Evolutionary conservation across 2,113 vertebrate species (phyloP).

Genomic region (Anser brachyrhynchus): DNA sequence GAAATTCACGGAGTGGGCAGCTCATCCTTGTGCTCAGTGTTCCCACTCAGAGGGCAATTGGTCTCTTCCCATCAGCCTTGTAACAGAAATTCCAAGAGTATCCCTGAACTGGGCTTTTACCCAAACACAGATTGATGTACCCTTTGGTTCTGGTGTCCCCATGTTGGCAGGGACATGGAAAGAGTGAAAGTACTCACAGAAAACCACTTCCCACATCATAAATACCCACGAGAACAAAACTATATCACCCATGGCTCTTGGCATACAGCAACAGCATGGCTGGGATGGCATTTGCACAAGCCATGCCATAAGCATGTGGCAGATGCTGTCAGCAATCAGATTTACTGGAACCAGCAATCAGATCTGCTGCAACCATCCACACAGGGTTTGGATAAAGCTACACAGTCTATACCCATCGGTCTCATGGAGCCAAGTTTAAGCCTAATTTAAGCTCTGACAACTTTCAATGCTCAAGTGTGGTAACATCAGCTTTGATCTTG

Average conservation of each 20-base stretch:
- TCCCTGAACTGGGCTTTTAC: neutral
- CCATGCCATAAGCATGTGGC: rapidly evolving
- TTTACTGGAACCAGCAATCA: neutral
- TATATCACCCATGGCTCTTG: neutral
- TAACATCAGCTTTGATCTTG: neutral
- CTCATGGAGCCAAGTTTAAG: neutral
- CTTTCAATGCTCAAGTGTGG: neutral
- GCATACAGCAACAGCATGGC: neutral
- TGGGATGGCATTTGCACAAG: neutral
- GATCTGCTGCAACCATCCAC: neutral
- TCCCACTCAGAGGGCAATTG: neutral
- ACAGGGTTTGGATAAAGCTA: neutral
- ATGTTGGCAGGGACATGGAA: rapidly evolving
- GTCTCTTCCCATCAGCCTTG: neutral
- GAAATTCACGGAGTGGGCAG: neutral
- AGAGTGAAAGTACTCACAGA: neutral
- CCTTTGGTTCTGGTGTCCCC: neutral
- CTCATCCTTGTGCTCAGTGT: neutral
- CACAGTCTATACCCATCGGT: neutral
- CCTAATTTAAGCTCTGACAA: neutral
- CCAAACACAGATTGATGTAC: neutral
- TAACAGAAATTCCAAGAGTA: neutral
- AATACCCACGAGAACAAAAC: neutral
- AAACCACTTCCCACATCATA: neutral
- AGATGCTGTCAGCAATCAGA: neutral